phyloP scores from a whole-genome alignment of 2,113 vertebrate species.

The Glaucidium brasilianum region DNA sequence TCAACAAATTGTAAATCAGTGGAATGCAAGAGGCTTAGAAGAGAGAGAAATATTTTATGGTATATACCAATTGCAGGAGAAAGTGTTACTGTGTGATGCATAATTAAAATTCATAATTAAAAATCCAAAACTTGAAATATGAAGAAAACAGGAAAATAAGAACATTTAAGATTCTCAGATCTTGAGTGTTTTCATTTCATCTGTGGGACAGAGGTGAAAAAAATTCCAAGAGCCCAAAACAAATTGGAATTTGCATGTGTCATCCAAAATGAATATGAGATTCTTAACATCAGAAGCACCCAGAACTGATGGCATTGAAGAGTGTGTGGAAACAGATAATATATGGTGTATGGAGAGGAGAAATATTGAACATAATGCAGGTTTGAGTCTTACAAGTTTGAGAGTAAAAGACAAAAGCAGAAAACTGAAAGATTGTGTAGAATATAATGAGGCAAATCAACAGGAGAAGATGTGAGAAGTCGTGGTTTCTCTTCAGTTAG shows the following conservation, averaged over 20 bases:
- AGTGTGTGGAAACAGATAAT: neutral
- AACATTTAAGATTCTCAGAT: neutral
- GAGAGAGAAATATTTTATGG: neutral
- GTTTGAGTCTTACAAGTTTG: neutral
- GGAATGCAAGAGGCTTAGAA: neutral
- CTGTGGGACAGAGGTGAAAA: neutral
- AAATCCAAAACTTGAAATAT: neutral
- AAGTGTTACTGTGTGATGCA: neutral
- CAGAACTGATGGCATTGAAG: neutral
- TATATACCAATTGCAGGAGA: neutral
- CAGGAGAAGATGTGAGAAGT: neutral
- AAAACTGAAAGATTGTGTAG: neutral
- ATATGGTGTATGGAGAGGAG: neutral
- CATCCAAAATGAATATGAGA: neutral
- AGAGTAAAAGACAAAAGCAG: neutral
- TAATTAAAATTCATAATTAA: neutral
- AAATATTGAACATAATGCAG: accelerated
- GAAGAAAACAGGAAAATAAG: slow-evolving; percentile 6
- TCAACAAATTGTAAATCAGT: neutral
- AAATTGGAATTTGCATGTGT: neutral
- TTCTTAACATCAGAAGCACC: neutral
- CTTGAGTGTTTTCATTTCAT: neutral
- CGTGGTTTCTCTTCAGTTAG: neutral
- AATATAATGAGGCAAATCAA: neutral
- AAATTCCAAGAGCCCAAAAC: neutral